Evolutionary conservation across 2,888 invertebrate species (phyloP).

Genomic region (Julus scandinavius): DNA sequence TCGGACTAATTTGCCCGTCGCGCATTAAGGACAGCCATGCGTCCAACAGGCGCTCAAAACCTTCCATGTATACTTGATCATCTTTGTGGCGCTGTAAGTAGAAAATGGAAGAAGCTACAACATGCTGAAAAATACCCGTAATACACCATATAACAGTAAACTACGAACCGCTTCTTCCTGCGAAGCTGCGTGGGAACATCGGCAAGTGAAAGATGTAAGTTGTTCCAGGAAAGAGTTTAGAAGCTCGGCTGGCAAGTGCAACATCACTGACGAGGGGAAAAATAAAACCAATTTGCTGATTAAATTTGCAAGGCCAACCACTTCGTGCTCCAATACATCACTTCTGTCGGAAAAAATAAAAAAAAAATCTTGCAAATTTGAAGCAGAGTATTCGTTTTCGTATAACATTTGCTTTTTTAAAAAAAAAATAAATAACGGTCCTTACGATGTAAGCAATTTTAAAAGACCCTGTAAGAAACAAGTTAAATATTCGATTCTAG

Average conservation of each 20-base stretch:
- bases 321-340: slow-evolving; percentile 74
- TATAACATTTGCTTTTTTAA: slow-evolving; percentile 42
- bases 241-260: slow-evolving; percentile 68
- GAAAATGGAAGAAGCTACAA: not conserved
- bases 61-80: slow-evolving; percentile 73
- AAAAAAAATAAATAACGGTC: slow-evolving; percentile 35
- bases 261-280: slow-evolving; percentile 70
- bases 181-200: slow-evolving; percentile 74
- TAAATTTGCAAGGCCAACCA: slow-evolving; percentile 75
- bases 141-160: not conserved
- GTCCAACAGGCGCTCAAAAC: slow-evolving; percentile 76
- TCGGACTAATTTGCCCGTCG: slow-evolving; percentile 66
- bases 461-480: slow-evolving; percentile 73
- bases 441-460: slow-evolving; percentile 72
- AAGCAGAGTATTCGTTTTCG: not conserved
- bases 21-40: slow-evolving; percentile 74
- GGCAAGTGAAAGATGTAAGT: slow-evolving; percentile 73
- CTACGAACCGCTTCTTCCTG: slow-evolving; percentile 74
- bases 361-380: not conserved
- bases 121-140: not conserved
- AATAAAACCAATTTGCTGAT: slow-evolving; percentile 73
- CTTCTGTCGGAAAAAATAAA: slow-evolving; percentile 66
- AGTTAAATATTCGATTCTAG: slow-evolving; percentile 71
- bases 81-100: slow-evolving; percentile 61
- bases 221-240: slow-evolving; percentile 72